Conservation (phyloP, 2,797 vertebrate genomes). For the Microctenopoma steveboyesi region DNA sequence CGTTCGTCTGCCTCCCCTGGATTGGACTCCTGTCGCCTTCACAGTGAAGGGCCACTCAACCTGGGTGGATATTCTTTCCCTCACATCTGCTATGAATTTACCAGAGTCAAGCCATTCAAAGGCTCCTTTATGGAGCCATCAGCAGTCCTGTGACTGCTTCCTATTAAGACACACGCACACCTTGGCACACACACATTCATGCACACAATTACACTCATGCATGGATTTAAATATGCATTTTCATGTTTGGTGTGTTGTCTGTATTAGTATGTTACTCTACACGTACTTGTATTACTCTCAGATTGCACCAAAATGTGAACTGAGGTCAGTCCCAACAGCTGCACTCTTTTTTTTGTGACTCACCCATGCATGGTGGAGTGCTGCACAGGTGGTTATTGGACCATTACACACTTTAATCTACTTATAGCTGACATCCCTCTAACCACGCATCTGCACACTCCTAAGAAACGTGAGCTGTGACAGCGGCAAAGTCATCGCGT, state of each 20-base stretch:
- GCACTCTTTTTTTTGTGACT: constrained; percentile 54
- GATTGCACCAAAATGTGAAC: constrained; percentile 51
- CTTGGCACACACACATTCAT: constrained; percentile 42
- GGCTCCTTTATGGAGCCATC: constrained; percentile 84
- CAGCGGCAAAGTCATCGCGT: constrained; percentile 50
- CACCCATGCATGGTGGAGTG: constrained; percentile 49
- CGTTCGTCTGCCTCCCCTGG: constrained; percentile 79
- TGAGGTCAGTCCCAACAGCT: constrained; percentile 73
- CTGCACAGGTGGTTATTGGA: constrained; percentile 61
- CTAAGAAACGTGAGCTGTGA: constrained; percentile 57
- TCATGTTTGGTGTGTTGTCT: background rate
- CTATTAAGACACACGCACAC: constrained; percentile 76
- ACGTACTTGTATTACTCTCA: constrained; percentile 13
- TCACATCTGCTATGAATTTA: constrained; percentile 87
- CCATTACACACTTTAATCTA: constrained; percentile 77
- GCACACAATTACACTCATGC: constrained; percentile 37
- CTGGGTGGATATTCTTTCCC: constrained; percentile 86
- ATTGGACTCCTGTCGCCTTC: constrained; percentile 80
- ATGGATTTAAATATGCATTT: constrained; percentile 37
- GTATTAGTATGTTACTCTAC: background rate
- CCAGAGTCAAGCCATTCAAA: constrained; percentile 82
- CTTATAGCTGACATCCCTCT: constrained; percentile 72
- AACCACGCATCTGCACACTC: constrained; percentile 57
- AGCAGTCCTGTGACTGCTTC: constrained; percentile 78
- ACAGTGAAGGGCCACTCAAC: constrained; percentile 81